Evolutionary conservation across 2,113 vertebrate species (phyloP).

Genomic region (Dipodomys spectabilis): DNA sequence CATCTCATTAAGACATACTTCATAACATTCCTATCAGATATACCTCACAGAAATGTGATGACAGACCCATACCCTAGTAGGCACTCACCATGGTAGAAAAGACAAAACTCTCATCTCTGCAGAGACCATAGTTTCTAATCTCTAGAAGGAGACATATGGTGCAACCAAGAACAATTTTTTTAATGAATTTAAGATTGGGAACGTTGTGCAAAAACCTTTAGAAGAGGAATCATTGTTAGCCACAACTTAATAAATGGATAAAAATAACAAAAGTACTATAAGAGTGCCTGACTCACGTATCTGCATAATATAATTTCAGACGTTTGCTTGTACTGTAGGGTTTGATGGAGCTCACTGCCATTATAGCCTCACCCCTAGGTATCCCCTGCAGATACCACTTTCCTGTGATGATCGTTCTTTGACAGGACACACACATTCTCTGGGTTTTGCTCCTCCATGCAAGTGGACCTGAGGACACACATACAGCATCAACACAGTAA

Average conservation of each 20-base stretch:
- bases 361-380: background rate
- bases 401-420: background rate
- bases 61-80: background rate
- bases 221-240: background rate
- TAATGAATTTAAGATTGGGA: conserved; percentile 29
- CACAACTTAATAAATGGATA: background rate
- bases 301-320: background rate
- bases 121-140: conserved; percentile 1
- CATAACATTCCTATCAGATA: conserved; percentile 10
- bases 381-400: background rate
- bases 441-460: background rate
- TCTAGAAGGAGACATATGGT: background rate
- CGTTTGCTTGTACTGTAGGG: background rate
- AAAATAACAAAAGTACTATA: conserved; percentile 2
- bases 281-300: background rate
- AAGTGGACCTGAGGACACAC: background rate
- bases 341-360: background rate
- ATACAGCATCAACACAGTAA: conserved; percentile 30
- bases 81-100: background rate
- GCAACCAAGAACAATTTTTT: background rate
- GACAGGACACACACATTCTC: background rate
- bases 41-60: background rate
- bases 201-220: background rate
- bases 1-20: conserved; percentile 5
- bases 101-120: background rate